These are phyloP conservation scores for Brachyhypopomus gauderio DNA, from an alignment of 2,113 vertebrate genomes.

Conservation along the genomic window DNA sequence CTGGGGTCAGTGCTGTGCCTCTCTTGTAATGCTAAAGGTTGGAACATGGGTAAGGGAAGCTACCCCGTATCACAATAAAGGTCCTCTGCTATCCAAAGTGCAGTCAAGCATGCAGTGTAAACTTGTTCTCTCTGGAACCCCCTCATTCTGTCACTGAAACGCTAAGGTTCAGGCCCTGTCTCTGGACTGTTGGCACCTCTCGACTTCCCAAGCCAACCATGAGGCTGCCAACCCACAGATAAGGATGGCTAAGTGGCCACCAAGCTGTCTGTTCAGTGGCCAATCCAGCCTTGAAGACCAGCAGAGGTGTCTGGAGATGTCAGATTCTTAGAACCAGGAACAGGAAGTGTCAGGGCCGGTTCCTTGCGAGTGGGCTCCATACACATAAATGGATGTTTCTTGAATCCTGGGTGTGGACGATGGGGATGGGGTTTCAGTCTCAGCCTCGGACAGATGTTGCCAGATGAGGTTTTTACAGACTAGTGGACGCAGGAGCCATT, in stretches of 20 bases:
- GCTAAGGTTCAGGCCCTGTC: constrained; percentile 19
- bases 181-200: constrained; percentile 34
- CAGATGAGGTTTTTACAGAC: constrained; percentile 10
- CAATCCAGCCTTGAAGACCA: constrained; percentile 39
- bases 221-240: constrained; percentile 23
- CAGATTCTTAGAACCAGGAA: constrained; percentile 30
- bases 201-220: constrained; percentile 25
- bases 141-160: constrained; percentile 30
- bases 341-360: constrained; percentile 9
- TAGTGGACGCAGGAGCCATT: neutral
- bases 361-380: neutral
- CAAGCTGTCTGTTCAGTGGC: constrained; percentile 46
- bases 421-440: constrained; percentile 10
- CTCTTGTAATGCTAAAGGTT: constrained; percentile 31
- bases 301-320: constrained; percentile 34
- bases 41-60: neutral
- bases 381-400: constrained; percentile 8
- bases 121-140: constrained; percentile 23
- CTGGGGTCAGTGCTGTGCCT: constrained; percentile 23
- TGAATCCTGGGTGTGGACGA: constrained; percentile 13
- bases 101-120: constrained; percentile 12
- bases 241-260: constrained; percentile 5
- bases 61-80: constrained; percentile 4
- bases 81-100: neutral
- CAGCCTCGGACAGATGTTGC: constrained; percentile 28